Percentiles rank a stretch among this genome's conserved stretches.
Conservation (phyloP, 2,888 invertebrate genomes). For the Rugalucina vietnamica region DNA sequence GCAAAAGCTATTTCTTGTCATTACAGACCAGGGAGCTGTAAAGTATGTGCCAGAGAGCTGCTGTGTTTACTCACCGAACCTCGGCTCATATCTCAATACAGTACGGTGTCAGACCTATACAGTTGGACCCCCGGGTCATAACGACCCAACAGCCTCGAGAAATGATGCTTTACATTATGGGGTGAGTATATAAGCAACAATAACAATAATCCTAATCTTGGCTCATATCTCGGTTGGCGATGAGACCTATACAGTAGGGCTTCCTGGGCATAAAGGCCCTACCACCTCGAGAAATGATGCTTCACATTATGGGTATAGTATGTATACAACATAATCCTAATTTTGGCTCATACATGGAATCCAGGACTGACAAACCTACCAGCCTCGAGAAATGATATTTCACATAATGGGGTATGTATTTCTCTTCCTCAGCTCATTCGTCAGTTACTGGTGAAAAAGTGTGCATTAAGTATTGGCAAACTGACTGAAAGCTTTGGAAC, state of each 20-base stretch:
- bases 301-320: constrained; percentile 49
- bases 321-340: no score
- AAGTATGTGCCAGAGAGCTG: constrained; percentile 62
- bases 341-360: no score
- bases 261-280: constrained; percentile 28
- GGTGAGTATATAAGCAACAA: constrained; percentile 43
- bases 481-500: no score
- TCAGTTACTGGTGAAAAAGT: no score
- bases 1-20: no score
- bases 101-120: constrained; percentile 49
- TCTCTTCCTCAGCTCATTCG: no score
- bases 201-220: constrained; percentile 41
- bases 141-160: constrained; percentile 16
- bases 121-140: constrained; percentile 48
- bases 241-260: constrained; percentile 53
- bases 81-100: constrained; percentile 49
- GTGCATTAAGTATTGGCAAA: no score
- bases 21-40: constrained; percentile 40
- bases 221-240: constrained; percentile 51
- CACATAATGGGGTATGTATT: constrained; percentile 49
- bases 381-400: constrained; percentile 42
- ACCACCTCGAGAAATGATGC: constrained; percentile 43
- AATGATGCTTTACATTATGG: constrained; percentile 54
- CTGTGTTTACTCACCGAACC: constrained; percentile 56
- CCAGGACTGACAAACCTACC: constrained; percentile 26